Percentiles rank a stretch among this genome's conserved stretches.
Conservation (phyloP, 2,888 invertebrate species). For the Meteorus cinctellus region DNA sequence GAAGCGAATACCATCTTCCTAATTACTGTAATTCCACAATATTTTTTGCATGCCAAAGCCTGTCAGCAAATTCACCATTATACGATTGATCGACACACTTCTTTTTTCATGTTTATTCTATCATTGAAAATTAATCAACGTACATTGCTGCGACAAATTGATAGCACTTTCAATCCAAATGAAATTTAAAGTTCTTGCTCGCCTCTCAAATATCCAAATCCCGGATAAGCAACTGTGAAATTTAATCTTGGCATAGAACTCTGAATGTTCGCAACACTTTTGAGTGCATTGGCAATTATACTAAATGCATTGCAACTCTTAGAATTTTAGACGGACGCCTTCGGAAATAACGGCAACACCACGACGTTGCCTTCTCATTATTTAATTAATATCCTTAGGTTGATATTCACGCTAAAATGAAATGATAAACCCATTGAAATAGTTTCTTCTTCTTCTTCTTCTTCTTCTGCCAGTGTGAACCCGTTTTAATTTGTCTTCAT, state of each 20-base stretch:
- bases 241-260: slow-evolving; percentile 39
- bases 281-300: slow-evolving; percentile 55
- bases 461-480: slow-evolving; percentile 4
- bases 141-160: neutral
- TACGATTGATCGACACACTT: too few relatives aligned
- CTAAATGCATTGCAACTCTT: slow-evolving; percentile 55
- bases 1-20: neutral
- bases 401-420: slow-evolving; percentile 39
- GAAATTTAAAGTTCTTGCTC: slow-evolving; percentile 17
- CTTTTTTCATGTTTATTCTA: neutral
- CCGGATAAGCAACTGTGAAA: slow-evolving; percentile 25
- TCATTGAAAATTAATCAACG: neutral
- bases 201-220: slow-evolving; percentile 3
- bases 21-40: neutral
- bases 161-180: neutral
- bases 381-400: slow-evolving; percentile 61
- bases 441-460: slow-evolving; percentile 18
- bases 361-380: slow-evolving; percentile 48
- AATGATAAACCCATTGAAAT: slow-evolving; percentile 38
- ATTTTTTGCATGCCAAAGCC: neutral
- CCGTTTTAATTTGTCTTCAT: neutral
- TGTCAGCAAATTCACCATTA: neutral
- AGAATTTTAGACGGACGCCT: slow-evolving; percentile 47
- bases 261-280: slow-evolving; percentile 31
- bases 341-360: slow-evolving; percentile 46